Evolutionary conservation across 2,888 invertebrate genomes (phyloP).

Genomic region (Mesorhabditis sp.): DNA sequence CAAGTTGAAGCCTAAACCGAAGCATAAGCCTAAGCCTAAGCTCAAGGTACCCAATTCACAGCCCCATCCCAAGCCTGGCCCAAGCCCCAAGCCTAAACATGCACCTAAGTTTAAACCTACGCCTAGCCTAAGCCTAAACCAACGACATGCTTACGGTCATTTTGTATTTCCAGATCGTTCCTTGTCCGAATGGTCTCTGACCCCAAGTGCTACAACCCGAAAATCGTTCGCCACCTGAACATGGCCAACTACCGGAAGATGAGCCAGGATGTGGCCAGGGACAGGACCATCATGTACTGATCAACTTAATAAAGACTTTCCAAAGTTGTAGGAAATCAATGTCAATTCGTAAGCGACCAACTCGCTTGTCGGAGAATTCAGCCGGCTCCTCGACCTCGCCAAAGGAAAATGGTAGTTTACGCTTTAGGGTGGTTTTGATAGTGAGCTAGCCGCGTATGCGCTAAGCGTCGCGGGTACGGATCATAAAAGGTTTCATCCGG

Average conservation of each 20-base stretch:
- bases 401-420: not conserved
- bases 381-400: constrained; percentile 1
- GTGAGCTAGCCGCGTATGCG: too few species aligned
- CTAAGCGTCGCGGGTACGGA: too few species aligned
- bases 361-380: not conserved
- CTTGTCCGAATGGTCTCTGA: constrained; percentile 87
- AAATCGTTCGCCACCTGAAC: constrained; percentile 66
- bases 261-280: constrained; percentile 59
- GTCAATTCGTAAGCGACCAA: not conserved
- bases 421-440: too few species aligned
- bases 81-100: too few species aligned
- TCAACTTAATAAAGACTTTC: too few species aligned
- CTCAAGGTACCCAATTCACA: too few species aligned
- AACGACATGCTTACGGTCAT: constrained; percentile 18
- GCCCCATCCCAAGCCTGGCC: too few species aligned
- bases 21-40: too few species aligned
- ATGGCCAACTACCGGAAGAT: constrained; percentile 54
- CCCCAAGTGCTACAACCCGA: constrained; percentile 90
- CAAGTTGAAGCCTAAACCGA: too few species aligned
- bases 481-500: too few species aligned
- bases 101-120: too few species aligned
- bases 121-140: constrained; percentile 10
- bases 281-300: constrained; percentile 46
- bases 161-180: constrained; percentile 69
- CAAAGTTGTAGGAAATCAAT: not conserved